phyloP scores from a whole-genome alignment of 2,113 vertebrate genomes.

The Alligator sinensis region DNA sequence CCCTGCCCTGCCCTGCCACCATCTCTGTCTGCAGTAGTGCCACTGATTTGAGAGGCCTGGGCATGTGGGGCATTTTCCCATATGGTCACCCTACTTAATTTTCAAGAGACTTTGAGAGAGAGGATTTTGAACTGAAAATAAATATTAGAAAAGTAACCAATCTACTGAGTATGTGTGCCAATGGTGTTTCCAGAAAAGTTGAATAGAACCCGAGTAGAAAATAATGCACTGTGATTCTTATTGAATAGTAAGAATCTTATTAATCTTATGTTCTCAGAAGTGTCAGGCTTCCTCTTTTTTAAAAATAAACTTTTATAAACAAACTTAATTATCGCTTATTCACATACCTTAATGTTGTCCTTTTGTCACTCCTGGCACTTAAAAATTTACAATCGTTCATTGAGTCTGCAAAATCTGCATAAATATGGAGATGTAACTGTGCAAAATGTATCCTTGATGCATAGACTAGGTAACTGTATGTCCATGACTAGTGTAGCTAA shows the following conservation, averaged over 20 bases:
- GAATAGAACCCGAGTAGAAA: neutral
- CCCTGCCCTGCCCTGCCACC: too few species aligned
- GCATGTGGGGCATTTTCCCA: too few species aligned
- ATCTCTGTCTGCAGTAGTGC: too few species aligned
- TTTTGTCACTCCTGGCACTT: rapidly evolving
- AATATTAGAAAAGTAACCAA: too few species aligned
- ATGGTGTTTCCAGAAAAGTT: too few species aligned
- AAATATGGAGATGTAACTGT: neutral
- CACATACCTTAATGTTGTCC: neutral
- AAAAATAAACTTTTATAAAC: too few species aligned
- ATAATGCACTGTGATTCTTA: neutral
- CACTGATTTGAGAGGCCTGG: too few species aligned
- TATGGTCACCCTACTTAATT: too few species aligned
- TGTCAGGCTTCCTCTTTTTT: neutral
- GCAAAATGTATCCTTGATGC: neutral
- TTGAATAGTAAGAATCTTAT: neutral
- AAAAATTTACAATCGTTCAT: neutral
- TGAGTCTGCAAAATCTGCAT: neutral
- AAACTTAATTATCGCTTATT: neutral
- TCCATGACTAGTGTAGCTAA: neutral
- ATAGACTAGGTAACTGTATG: neutral
- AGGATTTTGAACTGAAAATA: neutral
- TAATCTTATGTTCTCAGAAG: neutral
- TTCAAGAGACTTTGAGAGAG: neutral
- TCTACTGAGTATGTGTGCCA: too few species aligned